Evolutionary conservation across 2,888 invertebrate species (phyloP), one percentile per base, ranked within the genome.

Genomic region (Scaptomyza reducta): DNA sequence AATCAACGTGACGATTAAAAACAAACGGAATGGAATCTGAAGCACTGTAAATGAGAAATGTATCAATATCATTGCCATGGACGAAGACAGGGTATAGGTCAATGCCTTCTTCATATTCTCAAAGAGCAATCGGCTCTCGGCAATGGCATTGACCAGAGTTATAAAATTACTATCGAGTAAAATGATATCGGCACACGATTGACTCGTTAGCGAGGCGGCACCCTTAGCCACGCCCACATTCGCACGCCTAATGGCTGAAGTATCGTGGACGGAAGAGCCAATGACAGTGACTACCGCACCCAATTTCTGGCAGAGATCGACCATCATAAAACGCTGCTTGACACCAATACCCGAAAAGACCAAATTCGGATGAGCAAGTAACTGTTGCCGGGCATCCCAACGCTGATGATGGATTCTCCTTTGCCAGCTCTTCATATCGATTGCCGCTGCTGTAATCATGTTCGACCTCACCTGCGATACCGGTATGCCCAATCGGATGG

Each of bases 261-360:
- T 62, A 40, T 70, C 55, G 1, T 73, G 62, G 0, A 87, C 42
- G 0, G 66, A 49, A 14, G 55, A 60, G 4, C 83, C 83, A n/a
- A 77, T 44, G 0, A 68, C 67, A 0, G 87, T 70, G 7, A 83
- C 86, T 25, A 83, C 62, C 0, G 83, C 74, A 1, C 80, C 86
- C 49, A 87, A 9, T 0, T 46, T 11, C 11, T 71, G 72, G 13
- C 88, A 83, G 6, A 45, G 51, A 1, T 86, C 69, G 33, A 86
- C 70, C 13, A 79, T 66, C 70, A 72, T 60, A 6, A 59, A 44
- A 0, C 65, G 74, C 42, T 86, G 80, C 5, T 62, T 27, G 1
- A 64, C 38, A 5, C 49, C 57, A 0, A 69, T 47, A 0, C 18
- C 44, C 2, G 74, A 59, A 27, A 77, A 86, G 1, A 83, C 70